Evolutionary conservation across 2,113 vertebrate species (phyloP).

Genomic region (Archocentrus centrarchus): DNA sequence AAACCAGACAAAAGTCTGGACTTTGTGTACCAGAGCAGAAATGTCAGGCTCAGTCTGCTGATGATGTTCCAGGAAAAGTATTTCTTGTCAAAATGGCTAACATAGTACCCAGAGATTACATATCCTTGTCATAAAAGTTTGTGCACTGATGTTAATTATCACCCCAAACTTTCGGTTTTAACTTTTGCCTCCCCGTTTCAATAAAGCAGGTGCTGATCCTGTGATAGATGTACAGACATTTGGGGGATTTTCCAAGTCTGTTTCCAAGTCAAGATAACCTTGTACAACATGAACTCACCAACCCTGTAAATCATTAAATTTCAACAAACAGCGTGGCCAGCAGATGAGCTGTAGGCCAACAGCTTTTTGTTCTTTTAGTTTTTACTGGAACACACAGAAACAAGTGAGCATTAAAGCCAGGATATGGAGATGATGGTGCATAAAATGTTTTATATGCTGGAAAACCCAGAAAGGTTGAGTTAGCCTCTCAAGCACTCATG

Average conservation of each 20-base stretch:
- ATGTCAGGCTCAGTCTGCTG: constrained; percentile 5
- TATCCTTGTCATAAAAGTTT: background rate
- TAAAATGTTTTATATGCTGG: constrained; percentile 46
- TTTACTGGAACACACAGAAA: constrained; percentile 2
- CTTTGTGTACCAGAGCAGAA: constrained; percentile 21
- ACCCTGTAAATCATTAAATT: constrained; percentile 33
- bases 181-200: background rate
- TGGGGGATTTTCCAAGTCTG: background rate
- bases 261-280: constrained; percentile 18
- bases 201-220: background rate
- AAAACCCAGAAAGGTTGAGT: constrained; percentile 44
- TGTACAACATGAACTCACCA: constrained; percentile 1
- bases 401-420: constrained; percentile 43
- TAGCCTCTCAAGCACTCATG: constrained; percentile 63
- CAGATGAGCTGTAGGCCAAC: background rate
- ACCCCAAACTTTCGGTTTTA: background rate
- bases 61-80: constrained; percentile 30
- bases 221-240: background rate
- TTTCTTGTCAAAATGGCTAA: background rate
- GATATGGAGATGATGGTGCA: constrained; percentile 36
- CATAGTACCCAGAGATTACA: background rate
- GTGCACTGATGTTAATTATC: background rate
- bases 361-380: background rate
- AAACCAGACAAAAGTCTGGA: constrained; percentile 10
- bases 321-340: constrained; percentile 12